Percentiles rank a stretch among this genome's conserved stretches.
These are phyloP conservation scores for Dryadula phaetusa DNA, from an alignment of 2,888 invertebrate genomes.

Conservation along the genomic window DNA sequence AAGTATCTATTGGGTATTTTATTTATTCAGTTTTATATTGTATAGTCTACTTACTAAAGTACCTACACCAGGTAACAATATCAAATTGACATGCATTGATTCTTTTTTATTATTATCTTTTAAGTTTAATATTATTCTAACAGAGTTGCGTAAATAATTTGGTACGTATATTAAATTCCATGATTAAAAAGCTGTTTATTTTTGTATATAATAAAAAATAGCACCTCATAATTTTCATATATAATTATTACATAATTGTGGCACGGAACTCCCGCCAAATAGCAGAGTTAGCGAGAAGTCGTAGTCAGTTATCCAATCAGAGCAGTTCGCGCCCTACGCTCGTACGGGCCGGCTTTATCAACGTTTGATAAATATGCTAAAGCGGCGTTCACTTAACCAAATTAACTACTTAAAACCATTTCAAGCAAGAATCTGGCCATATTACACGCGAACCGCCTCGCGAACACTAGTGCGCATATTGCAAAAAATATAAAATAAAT, in stretches of 20 bases:
- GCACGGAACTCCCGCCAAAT: conserved; percentile 70
- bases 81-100: background rate
- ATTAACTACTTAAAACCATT: conserved; percentile 61
- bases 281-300: conserved; percentile 39
- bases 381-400: conserved; percentile 52
- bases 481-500: conserved; percentile 61
- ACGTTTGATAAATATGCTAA: conserved; percentile 63
- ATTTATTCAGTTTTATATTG: background rate
- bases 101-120: no score
- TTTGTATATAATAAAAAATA: conserved; percentile 11
- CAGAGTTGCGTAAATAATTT: no score
- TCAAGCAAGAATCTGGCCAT: conserved; percentile 56
- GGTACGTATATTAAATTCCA: no score
- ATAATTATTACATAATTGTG: conserved; percentile 53
- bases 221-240: conserved; percentile 25
- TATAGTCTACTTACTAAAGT: no score
- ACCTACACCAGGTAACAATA: background rate
- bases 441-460: conserved; percentile 61
- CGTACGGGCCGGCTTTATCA: conserved; percentile 75
- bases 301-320: conserved; percentile 70
- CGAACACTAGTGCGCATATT: conserved; percentile 58
- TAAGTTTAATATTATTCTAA: no score
- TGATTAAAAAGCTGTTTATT: background rate
- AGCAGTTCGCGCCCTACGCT: conserved; percentile 69
- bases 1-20: background rate